Base-by-base conservation (phyloP, 92 coral and sea anemone genomes). In the Paramuricea clavata region DNA sequence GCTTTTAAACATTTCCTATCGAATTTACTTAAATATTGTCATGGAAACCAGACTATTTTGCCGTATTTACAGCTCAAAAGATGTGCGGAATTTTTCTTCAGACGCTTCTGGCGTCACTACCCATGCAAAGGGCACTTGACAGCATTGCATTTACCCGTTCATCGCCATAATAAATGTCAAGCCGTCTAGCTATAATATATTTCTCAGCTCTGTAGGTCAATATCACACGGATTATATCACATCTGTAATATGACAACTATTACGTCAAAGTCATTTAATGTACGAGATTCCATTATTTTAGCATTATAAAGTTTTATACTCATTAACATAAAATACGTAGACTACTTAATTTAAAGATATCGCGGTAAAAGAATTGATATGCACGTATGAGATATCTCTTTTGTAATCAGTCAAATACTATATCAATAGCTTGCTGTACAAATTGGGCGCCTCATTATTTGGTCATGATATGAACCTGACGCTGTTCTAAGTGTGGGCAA, bases 1-100 rank as follows among this genome's bases (percentile, higher is more conserved):
- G n/a, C n/a, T n/a, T n/a, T n/a, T n/a, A n/a, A n/a, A n/a, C n/a
- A 19, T 54, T 54, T 47, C 17, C 52, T 47, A 15, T 47, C 52
- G 9, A 47, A 47, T 1, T 47, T 47, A 47, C 9, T 1, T 12
- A 5, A 1, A 6, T 47, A 47, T 54, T 54, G 27, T 21, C 62
- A 54, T 54, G 62, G 26, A 21, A 54, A 54, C 62, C 62, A 54
- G 62, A 54, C 62, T 54, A 54, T 54, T 54, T 54, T 54, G 62
- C 25, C 27, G 19, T 54, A 7, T 2, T 6, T 8, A 47, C 54
- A 47, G 19, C 54, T 1, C 54, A 17, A 47, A 9, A 13, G 3
- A 54, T 54, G 23, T 54, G 22, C 25, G 17, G 62, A 54, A 54
- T 54, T 54, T 21, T 54, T 21, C 21, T 21, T 19, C 62, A 54